Evolutionary conservation across 2,888 invertebrate species (phyloP).

Genomic region (Hedychridium roseum): DNA sequence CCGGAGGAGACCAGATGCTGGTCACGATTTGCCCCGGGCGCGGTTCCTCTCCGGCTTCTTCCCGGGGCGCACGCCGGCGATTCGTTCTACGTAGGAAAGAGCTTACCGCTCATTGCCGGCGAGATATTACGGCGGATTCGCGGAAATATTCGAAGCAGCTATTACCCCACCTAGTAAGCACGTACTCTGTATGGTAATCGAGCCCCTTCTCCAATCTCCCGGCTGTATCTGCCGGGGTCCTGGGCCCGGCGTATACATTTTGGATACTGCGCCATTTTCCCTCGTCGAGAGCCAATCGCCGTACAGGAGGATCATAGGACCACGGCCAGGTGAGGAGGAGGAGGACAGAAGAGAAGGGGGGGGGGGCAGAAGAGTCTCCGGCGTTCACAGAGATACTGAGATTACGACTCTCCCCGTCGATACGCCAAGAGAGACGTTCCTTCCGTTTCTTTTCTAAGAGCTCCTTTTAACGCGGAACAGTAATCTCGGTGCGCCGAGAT

Average conservation of each 20-base stretch:
- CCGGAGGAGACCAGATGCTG: too few species aligned
- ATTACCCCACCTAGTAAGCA: slow-evolving; percentile 17
- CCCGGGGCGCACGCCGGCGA: slow-evolving; percentile 8
- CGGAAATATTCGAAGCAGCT: slow-evolving; percentile 19
- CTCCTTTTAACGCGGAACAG: too few species aligned
- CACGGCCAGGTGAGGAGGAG: not conserved
- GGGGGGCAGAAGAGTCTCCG: not conserved
- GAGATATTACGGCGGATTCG: slow-evolving; percentile 20
- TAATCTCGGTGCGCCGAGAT: too few species aligned
- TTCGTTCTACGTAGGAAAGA: slow-evolving; percentile 15
- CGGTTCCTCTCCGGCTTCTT: slow-evolving; percentile 5
- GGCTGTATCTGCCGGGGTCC: not conserved
- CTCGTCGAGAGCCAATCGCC: slow-evolving; percentile 1
- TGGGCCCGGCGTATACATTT: not conserved
- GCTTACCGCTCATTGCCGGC: slow-evolving; percentile 19
- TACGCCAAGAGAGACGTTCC: too few species aligned
- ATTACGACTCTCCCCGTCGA: too few species aligned
- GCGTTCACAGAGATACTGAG: too few species aligned
- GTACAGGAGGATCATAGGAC: slow-evolving; percentile 1
- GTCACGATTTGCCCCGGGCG: slow-evolving; percentile 20
- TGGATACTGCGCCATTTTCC: slow-evolving; percentile 1
- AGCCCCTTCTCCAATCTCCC: slow-evolving; percentile 8
- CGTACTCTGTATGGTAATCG: slow-evolving; percentile 27
- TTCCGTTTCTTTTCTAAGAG: too few species aligned
- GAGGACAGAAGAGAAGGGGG: not conserved